Evolutionary conservation across 2,113 vertebrate species (phyloP).

Genomic region (Chionodraco myersi): DNA sequence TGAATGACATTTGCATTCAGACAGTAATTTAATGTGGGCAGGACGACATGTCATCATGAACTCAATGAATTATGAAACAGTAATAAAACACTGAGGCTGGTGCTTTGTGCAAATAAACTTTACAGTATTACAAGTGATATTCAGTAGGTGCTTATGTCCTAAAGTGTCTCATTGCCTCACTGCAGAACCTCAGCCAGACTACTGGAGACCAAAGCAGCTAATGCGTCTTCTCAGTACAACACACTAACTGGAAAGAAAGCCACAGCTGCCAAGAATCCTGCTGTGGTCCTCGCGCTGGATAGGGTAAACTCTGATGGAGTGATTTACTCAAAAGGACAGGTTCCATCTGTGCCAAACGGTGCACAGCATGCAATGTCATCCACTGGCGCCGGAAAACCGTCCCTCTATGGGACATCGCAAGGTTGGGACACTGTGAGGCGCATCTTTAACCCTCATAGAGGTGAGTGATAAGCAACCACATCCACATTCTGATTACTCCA

Average conservation of each 20-base stretch:
- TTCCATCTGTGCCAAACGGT: conserved; percentile 68
- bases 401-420: conserved; percentile 68
- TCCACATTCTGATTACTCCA: neutral
- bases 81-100: neutral
- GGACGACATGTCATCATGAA: conserved; percentile 5
- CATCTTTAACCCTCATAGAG: conserved; percentile 78
- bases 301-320: conserved; percentile 75
- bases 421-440: conserved; percentile 83
- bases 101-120: neutral
- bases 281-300: conserved; percentile 78
- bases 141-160: neutral
- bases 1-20: conserved; percentile 40
- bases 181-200: conserved; percentile 85
- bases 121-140: conserved; percentile 1
- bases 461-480: conserved; percentile 61
- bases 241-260: conserved; percentile 72
- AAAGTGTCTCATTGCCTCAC: conserved; percentile 25
- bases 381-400: conserved; percentile 47
- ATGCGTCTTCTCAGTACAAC: conserved; percentile 57
- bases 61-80: neutral
- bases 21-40: conserved; percentile 29
- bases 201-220: conserved; percentile 78
- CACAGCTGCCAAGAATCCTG: conserved; percentile 72
- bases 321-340: conserved; percentile 67
- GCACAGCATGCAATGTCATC: conserved; percentile 74